These are phyloP conservation scores for Eurytoma californica DNA, from an alignment of 2,888 invertebrate species.

Conservation along the genomic window DNA sequence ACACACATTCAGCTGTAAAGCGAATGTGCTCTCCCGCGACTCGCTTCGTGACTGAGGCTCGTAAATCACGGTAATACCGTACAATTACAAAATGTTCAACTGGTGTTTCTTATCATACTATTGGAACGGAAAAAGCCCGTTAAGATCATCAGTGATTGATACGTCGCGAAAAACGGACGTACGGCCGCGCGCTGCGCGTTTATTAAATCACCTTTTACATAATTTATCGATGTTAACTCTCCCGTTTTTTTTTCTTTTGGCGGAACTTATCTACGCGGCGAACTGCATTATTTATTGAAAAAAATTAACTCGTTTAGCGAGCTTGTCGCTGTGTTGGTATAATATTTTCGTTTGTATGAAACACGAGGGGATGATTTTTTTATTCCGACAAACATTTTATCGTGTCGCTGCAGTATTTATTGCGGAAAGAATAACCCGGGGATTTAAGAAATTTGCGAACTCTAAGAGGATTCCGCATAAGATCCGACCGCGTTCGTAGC, in stretches of 20 bases:
- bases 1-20: not conserved
- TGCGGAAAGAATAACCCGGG: conserved; percentile 32
- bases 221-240: no score
- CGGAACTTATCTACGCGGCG: no score
- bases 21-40: conserved; percentile 41
- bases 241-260: no score
- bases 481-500: conserved; percentile 30
- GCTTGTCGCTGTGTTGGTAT: not conserved
- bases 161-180: conserved; percentile 31
- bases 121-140: conserved; percentile 53
- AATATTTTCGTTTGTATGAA: not conserved
- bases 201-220: no score
- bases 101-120: conserved; percentile 53
- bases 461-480: conserved; percentile 45
- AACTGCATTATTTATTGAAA: not conserved
- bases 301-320: no score
- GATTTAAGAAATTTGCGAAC: conserved; percentile 43
- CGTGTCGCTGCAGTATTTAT: conserved; percentile 31
- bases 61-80: conserved; percentile 53
- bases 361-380: not conserved
- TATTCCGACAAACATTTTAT: conserved; percentile 15
- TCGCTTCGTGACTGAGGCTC: conserved; percentile 50
- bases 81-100: conserved; percentile 56
- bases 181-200: not conserved
- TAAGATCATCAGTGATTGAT: conserved; percentile 49